A percentile compares a stretch with the other conserved stretches of the same genome.
Evolutionary conservation across 2,888 invertebrate species (phyloP).

Genomic region (Adelognathus sp.): DNA sequence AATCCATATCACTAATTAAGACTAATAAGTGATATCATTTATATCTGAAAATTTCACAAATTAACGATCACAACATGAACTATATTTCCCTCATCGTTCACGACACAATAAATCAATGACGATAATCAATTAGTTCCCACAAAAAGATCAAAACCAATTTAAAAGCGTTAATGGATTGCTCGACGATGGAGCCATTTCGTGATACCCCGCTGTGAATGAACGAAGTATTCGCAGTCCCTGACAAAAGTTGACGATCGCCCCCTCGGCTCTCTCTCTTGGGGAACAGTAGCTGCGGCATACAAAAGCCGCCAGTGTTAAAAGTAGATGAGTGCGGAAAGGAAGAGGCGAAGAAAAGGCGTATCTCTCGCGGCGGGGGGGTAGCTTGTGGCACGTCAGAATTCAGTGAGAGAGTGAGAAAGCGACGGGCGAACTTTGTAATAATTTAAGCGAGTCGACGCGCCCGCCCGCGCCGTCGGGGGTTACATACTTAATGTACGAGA

Average conservation of each 20-base stretch:
- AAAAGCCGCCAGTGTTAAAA: neutral
- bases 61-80: neutral
- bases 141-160: conserved; percentile 26
- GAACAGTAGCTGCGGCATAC: neutral
- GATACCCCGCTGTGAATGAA: neutral
- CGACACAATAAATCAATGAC: neutral
- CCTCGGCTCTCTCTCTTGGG: neutral
- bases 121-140: neutral
- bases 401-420: conserved; percentile 29
- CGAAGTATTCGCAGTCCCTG: neutral
- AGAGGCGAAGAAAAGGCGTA: conserved; percentile 30
- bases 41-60: no score
- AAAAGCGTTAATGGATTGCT: conserved; percentile 37
- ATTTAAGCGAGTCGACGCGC: conserved; percentile 60
- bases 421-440: conserved; percentile 62
- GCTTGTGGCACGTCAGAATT: conserved; percentile 29
- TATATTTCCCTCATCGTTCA: neutral
- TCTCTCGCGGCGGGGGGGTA: conserved; percentile 10
- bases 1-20: no score
- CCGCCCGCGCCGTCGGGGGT: conserved; percentile 24
- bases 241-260: conserved; percentile 27
- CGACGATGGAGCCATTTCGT: conserved; percentile 18
- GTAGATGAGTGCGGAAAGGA: neutral
- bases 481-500: conserved; percentile 72
- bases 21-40: no score